Base-by-base conservation (phyloP, 2,797 vertebrate species). In the Salmo trutta region DNA sequence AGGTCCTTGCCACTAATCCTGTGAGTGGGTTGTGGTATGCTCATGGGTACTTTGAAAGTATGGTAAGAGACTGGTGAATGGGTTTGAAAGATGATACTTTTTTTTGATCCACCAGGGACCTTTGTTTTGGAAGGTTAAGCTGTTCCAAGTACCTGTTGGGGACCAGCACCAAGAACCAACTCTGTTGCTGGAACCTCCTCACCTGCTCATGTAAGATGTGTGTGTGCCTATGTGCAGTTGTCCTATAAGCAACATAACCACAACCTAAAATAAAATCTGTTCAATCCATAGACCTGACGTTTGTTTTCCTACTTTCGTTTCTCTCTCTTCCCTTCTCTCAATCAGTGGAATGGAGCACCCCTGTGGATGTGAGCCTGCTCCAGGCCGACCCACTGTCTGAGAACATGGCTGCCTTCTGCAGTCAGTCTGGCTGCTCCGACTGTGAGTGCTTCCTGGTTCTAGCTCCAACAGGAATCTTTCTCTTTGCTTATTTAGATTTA, bases 141-240 rank as follows among this genome's bases (percentile, higher is more conserved):
- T 98, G 96, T 88, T 97, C 96, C 17, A 99, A 96, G 83, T 99
- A 96, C 92, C 95, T 99, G 80, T 90, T 99, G 74, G 95, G 95
- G 81, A 92, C 94, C 75, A 97, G 95, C n/a, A 91, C 85, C 47
- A 86, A 82, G 74, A 94, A 94, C 76, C 93, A 96, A 78, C 94
- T 98, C 53, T 98, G 95, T 92, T 98, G 97, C 91, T 99, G 98
- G 98, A 98, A 99, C 92, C 95, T 99, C 29, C 97, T 99, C 88
- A 97, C 94, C 74, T 99, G 97, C 93, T 89, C 95, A 86, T 75
- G 98, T 99, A 94, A 95, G 96, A 78, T 5, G 56, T 71, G 66
- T 24, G 3, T n/a, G 15, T 73, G 52, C 73, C 47, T 69, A 17
- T 62, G 36, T 59, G 24, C 33, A n/a, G 41, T 6, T 64, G 56